Percentiles rank a stretch among this genome's conserved stretches.
These are phyloP conservation scores for Atopsyche davidsoni DNA, from an alignment of 1,140 invertebrate species.

Conservation along the genomic window DNA sequence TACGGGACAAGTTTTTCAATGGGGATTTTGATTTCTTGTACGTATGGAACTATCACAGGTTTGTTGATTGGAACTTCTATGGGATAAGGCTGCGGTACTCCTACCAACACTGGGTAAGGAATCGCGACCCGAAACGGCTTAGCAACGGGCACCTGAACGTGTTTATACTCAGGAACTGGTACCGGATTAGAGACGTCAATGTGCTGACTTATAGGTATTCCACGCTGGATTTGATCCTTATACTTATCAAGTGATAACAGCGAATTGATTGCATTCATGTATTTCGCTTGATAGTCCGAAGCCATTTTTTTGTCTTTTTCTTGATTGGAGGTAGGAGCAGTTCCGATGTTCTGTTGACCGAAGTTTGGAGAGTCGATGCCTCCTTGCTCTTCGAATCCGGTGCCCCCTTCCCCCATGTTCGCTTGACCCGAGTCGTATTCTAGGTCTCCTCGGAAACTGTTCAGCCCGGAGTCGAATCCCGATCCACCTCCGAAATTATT, in stretches of 20 bases:
- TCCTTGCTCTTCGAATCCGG: no score
- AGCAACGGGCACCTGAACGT: constrained; percentile 59
- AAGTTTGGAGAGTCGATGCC: no score
- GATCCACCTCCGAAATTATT: no score
- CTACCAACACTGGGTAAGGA: constrained; percentile 61
- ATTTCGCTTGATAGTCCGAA: not conserved
- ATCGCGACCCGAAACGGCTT: constrained; percentile 61
- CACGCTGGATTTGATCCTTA: not conserved
- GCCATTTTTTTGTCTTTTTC: no score
- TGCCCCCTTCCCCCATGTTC: no score
- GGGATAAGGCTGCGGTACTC: constrained; percentile 56
- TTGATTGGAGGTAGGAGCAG: no score
- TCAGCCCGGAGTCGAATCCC: no score
- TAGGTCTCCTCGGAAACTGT: no score
- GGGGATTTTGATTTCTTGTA: constrained; percentile 63
- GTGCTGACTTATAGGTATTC: constrained; percentile 54
- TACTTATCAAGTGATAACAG: not conserved
- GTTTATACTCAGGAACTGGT: constrained; percentile 58
- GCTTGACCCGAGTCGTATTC: no score
- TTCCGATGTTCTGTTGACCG: no score
- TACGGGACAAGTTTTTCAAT: constrained; percentile 66
- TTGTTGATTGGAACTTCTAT: constrained; percentile 59
- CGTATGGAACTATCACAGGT: constrained; percentile 57
- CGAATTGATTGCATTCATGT: not conserved
- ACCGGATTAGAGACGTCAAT: constrained; percentile 63